Base-by-base conservation (phyloP, 2,113 vertebrate genomes). In the Hippotragus niger region DNA sequence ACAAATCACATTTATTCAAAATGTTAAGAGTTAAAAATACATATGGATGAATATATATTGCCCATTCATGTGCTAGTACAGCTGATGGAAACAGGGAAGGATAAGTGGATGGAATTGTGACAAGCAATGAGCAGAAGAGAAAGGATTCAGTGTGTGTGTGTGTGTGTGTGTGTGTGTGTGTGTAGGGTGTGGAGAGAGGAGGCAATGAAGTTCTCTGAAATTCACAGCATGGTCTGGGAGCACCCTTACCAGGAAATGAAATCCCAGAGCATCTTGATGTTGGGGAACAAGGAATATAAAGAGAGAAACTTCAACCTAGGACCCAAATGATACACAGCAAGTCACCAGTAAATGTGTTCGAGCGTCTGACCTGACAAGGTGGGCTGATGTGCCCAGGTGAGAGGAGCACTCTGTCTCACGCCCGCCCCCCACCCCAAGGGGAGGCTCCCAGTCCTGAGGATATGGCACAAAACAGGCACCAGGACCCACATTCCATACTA, bases 331-430 rank as follows among this genome's bases (percentile, higher is more conserved):
- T 40, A 15, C 43, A 23, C 33, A 58, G 21, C 31, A 60, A 53
- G 36, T 52, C 43, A 62, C 3, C 43, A 4, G 0, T n/a, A 50
- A 62, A 7, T 16, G 36, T 43, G 21, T 40, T 13, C 3, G 10
- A 14, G 64, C 6, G 9, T 67, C 50, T 74, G 62, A 57, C 23
- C 40, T 2, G 52, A 74, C 40, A 76, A 74, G 14, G 3, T 23
- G 3, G 15, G 43, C 11, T 15, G 31, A 13, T 8, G 7, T 6
- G 29, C 47, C 31, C 33, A n/a, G 12, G 6, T 0, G 1, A 64
- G 58, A 53, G 2, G 27, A 55, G 17, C 8, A 2, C 50, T 60
- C 43, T 78, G 58, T 60, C 33, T 29, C 31, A 15, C 1, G 6
- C 17, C 14, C 10, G 5, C 1, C 4, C 71, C 40, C 3, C 40